Evolutionary conservation across 2,888 invertebrate genomes (phyloP), one percentile per base, ranked within the genome.

Genomic region (Papilio elwesi): DNA sequence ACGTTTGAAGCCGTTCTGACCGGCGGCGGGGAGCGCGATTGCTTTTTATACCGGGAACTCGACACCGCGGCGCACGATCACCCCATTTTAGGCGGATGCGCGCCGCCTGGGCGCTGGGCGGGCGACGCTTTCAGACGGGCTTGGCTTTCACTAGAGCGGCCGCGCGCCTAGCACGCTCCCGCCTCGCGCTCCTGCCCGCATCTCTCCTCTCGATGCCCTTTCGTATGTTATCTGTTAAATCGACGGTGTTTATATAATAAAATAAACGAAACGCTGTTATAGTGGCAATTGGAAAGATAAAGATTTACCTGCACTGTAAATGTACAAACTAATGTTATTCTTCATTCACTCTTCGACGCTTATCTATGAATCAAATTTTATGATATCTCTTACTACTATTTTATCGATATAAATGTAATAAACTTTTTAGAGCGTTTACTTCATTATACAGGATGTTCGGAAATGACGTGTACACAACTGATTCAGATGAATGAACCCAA

Each of bases 1-100:
- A 98, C 98, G 97, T 97, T 97, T 96, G 97, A 97, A 97, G 98
- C 97, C 97, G 97, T 97, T 98, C 98, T 98, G 98, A 97, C 96
- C 96, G 96, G 95, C 95, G 95, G 95, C 95, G 95, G 95, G 95
- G 95, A 94, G 94, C 93, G 89, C 90, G 90, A 93, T 93, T 94
- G 94, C 94, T 95, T 96, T 96, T 96, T 96, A 97, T 96, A 96
- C 96, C 92, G 94, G 97, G 95, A 96, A 96, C 95, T 95, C 95
- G 96, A 97, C 96, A 96, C 96, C 94, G 86, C 83, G 84, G 85
- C 87, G 78, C 88, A 81, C 89, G 90, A 91, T 88, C 92, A 90
- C 91, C 93, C 93, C 93, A 93, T 93, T 94, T 93, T 94, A 93
- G 93, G 93, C 87, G 93, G 93, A 93, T 92, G 88, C 87, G 85